phyloP scores from a whole-genome alignment of 2,797 vertebrate species.

The Enteromius viviparus region DNA sequence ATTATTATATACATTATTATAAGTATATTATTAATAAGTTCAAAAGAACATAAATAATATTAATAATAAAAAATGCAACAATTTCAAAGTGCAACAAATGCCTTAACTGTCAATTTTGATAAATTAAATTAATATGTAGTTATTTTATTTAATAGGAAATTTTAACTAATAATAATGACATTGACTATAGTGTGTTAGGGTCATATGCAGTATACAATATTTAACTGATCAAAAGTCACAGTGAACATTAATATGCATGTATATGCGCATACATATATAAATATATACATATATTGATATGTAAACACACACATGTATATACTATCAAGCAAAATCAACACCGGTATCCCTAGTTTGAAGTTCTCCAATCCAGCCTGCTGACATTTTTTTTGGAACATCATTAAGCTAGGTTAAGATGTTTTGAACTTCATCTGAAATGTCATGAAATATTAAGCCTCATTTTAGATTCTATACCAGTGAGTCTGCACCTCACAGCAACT shows the following conservation, averaged over 20 bases:
- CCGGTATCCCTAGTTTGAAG: not conserved
- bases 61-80: too few relatives aligned
- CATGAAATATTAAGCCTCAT: constrained; percentile 44
- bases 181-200: not conserved
- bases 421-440: constrained; percentile 45
- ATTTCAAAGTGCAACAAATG: too few relatives aligned
- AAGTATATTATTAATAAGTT: too few relatives aligned
- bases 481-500: constrained; percentile 40
- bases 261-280: too few relatives aligned
- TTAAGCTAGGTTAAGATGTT: constrained; percentile 37
- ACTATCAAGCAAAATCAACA: not conserved
- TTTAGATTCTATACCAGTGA: constrained; percentile 29
- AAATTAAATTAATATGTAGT: not conserved
- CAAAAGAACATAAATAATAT: too few relatives aligned
- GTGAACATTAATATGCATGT: not conserved
- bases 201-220: not conserved
- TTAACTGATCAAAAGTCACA: not conserved
- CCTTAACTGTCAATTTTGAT: not conserved
- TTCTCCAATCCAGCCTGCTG: not conserved
- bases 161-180: not conserved
- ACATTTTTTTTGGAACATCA: not conserved
- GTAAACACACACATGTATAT: not conserved
- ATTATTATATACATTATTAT: too few relatives aligned
- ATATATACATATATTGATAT: not conserved
- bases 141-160: not conserved